phyloP scores from a whole-genome alignment of 2,113 vertebrate genomes.

The Microtus montanus region DNA sequence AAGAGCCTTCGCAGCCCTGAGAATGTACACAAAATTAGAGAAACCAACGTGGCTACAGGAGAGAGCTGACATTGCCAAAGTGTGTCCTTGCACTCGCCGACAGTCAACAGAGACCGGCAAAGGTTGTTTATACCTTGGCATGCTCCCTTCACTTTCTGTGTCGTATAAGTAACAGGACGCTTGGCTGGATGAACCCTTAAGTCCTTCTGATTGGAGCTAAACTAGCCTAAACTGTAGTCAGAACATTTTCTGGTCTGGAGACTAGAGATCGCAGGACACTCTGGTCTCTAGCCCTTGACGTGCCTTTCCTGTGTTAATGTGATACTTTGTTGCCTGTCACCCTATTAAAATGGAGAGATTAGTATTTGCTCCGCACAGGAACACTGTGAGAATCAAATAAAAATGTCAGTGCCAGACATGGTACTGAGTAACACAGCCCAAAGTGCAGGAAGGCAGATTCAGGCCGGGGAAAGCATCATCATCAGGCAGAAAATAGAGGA shows the following conservation, averaged over 20 bases:
- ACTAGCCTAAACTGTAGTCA: slow-evolving; percentile 17
- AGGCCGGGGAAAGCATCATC: slow-evolving; percentile 26
- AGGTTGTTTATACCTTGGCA: not conserved
- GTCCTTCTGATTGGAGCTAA: slow-evolving; percentile 18
- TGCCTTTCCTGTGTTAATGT: not conserved
- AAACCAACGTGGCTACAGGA: not conserved
- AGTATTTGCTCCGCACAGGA: not conserved
- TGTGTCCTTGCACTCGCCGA: not conserved
- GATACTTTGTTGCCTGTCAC: not conserved
- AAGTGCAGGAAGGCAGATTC: not conserved
- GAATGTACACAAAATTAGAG: not conserved
- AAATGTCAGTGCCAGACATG: not conserved
- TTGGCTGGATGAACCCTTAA: not conserved
- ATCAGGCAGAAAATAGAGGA: not conserved
- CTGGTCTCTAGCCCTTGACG: not conserved
- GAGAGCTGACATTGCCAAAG: not conserved
- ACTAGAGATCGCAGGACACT: not conserved
- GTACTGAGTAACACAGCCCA: not conserved
- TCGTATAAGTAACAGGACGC: not conserved
- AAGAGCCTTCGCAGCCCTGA: slow-evolving; percentile 26
- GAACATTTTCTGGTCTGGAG: slow-evolving; percentile 10
- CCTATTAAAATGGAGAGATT: not conserved
- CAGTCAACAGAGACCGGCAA: not conserved
- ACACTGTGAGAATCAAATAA: not conserved
- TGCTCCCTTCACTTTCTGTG: not conserved